phyloP scores from a whole-genome alignment of 2,888 invertebrate genomes.

The Ypsolopha sequella region DNA sequence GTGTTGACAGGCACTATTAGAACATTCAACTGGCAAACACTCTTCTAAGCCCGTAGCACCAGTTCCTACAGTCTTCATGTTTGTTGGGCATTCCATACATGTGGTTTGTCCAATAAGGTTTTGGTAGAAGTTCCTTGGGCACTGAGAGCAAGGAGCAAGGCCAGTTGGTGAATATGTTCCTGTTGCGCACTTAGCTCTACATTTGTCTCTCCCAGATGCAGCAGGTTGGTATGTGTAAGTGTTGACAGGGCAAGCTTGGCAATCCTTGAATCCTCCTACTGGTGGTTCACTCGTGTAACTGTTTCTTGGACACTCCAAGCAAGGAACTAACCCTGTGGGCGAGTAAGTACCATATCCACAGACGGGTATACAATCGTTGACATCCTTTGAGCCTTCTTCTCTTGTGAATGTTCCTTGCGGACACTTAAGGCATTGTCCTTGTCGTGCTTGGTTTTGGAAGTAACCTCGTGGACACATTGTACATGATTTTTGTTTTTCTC shows the following conservation, averaged over 20 bases:
- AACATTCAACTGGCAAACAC: slow-evolving; percentile 89
- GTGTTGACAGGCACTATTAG: slow-evolving; percentile 89
- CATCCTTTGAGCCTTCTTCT: slow-evolving; percentile 89
- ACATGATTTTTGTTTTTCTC: slow-evolving; percentile 91
- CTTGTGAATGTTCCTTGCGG: slow-evolving; percentile 93
- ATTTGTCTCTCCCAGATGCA: slow-evolving; percentile 85
- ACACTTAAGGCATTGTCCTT: slow-evolving; percentile 91
- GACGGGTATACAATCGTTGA: slow-evolving; percentile 90
- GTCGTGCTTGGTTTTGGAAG: slow-evolving; percentile 93
- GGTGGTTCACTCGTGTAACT: slow-evolving; percentile 92
- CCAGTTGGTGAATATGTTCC: slow-evolving; percentile 95
- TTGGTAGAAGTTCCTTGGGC: slow-evolving; percentile 94
- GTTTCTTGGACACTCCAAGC: slow-evolving; percentile 93
- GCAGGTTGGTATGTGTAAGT: slow-evolving; percentile 93
- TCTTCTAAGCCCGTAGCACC: slow-evolving; percentile 88
- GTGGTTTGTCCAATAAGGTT: slow-evolving; percentile 85
- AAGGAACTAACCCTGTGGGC: slow-evolving; percentile 93
- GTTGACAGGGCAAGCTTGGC: slow-evolving; percentile 91
- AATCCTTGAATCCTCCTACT: slow-evolving; percentile 91
- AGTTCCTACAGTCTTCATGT: slow-evolving; percentile 85
- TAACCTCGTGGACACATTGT: slow-evolving; percentile 92
- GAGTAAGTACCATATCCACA: slow-evolving; percentile 97
- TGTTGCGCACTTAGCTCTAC: slow-evolving; percentile 88
- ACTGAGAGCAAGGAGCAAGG: slow-evolving; percentile 92
- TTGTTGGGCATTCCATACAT: slow-evolving; percentile 92